Percentiles rank a stretch among this genome's conserved stretches.
These are phyloP conservation scores for Pediacus dermestoides DNA, from an alignment of 2,888 invertebrate species.

Conservation along the genomic window DNA sequence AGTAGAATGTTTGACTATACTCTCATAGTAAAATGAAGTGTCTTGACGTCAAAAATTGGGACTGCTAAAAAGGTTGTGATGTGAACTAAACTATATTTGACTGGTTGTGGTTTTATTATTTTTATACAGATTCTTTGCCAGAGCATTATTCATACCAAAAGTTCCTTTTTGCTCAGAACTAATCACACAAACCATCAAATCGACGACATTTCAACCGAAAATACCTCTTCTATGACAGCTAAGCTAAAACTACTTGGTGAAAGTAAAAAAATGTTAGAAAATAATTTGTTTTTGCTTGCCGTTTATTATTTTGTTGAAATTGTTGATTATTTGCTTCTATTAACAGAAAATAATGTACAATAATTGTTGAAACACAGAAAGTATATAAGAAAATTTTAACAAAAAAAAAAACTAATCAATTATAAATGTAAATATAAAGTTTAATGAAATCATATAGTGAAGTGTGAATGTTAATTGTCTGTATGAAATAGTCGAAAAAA, in stretches of 20 bases:
- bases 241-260: too few species aligned
- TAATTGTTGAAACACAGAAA: neutral
- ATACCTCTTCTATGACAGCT: too few species aligned
- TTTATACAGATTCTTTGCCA: too few species aligned
- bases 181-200: too few species aligned
- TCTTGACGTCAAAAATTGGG: constrained; percentile 12
- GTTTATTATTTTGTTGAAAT: too few species aligned
- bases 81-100: constrained; percentile 28
- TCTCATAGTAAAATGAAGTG: constrained; percentile 22
- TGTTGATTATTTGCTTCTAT: constrained; percentile 1
- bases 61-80: constrained; percentile 33
- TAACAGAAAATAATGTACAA: neutral
- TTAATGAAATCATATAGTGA: neutral
- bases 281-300: too few species aligned
- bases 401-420: constrained; percentile 1
- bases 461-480: constrained; percentile 1
- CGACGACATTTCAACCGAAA: too few species aligned
- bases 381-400: constrained; percentile 4
- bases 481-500: neutral
- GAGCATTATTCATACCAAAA: too few species aligned
- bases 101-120: constrained; percentile 31
- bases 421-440: neutral
- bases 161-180: too few species aligned
- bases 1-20: constrained; percentile 1
- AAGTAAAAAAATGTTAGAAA: too few species aligned